A percentile compares a stretch with the other conserved stretches of the same genome.
Evolutionary conservation across 2,797 vertebrate species (phyloP).

Genomic region (Pyrocephalus nanus): DNA sequence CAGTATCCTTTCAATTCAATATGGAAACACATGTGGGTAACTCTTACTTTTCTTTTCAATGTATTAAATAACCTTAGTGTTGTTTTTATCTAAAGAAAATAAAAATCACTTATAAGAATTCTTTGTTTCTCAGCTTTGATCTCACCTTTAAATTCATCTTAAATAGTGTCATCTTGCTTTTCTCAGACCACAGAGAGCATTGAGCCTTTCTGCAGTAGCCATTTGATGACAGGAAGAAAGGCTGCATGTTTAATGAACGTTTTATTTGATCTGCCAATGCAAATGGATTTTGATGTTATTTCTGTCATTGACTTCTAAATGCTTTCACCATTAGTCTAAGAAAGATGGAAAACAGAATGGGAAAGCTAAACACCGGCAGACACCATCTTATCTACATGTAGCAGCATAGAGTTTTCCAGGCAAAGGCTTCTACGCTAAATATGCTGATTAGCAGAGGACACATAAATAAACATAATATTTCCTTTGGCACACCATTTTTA

Average conservation of each 20-base stretch:
- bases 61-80: background rate
- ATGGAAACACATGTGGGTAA: background rate
- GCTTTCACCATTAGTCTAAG: background rate
- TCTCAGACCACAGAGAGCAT: conserved; percentile 22
- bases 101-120: background rate
- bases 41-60: background rate
- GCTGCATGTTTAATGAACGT: background rate
- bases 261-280: conserved; percentile 46
- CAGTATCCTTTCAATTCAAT: background rate
- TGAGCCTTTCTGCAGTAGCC: background rate
- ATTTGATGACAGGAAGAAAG: conserved; percentile 31
- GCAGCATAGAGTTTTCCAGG: background rate
- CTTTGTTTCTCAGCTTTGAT: conserved; percentile 52
- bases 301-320: conserved; percentile 15
- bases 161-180: conserved; percentile 20
- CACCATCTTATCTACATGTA: background rate
- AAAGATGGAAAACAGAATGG: background rate
- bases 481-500: background rate
- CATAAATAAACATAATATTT: background rate
- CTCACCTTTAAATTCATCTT: conserved; percentile 44
- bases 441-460: background rate
- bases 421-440: background rate
- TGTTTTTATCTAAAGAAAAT: conserved; percentile 14
- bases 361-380: background rate
- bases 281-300: conserved; percentile 50